Conservation (phyloP, 2,797 vertebrate genomes). For the Echeneis naucrates region DNA sequence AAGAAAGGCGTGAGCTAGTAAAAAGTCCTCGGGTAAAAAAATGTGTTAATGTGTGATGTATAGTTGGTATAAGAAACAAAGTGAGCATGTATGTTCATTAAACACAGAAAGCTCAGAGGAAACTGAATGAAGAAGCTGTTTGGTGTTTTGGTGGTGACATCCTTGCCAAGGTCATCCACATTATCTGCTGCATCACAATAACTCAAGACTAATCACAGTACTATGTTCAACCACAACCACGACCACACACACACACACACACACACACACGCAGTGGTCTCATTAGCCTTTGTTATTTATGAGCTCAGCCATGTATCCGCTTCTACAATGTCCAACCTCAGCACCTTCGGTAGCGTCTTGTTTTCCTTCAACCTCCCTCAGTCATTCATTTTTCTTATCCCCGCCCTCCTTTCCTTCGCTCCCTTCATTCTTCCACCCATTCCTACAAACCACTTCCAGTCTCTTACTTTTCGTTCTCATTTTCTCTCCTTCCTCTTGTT, state of each 20-base stretch:
- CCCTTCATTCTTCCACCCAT: constrained; percentile 9
- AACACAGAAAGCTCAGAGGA: constrained; percentile 10
- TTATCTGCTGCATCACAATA: constrained; percentile 69
- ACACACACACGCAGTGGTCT: constrained; percentile 36
- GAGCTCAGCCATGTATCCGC: constrained; percentile 60
- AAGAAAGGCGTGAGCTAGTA: background rate
- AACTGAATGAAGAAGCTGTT: constrained; percentile 31
- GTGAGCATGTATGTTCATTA: constrained; percentile 22
- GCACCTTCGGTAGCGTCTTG: constrained; percentile 66
- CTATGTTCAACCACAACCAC: constrained; percentile 4
- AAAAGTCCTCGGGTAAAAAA: background rate
- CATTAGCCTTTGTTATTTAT: constrained; percentile 84
- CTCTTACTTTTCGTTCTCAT: constrained; percentile 37
- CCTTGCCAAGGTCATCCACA: constrained; percentile 67
- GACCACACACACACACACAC: background rate
- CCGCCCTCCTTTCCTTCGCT: background rate
- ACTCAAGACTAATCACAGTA: constrained; percentile 63
- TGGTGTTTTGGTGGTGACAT: constrained; percentile 35
- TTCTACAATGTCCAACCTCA: constrained; percentile 64
- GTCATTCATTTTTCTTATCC: constrained; percentile 40
- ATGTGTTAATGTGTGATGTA: constrained; percentile 1
- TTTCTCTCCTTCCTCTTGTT: constrained; percentile 66
- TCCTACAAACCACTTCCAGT: constrained; percentile 20
- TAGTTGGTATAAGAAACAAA: background rate
- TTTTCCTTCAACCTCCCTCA: constrained; percentile 53